These are phyloP conservation scores for Oreochromis niloticus DNA, from an alignment of 2,113 vertebrate genomes.

Conservation along the genomic window DNA sequence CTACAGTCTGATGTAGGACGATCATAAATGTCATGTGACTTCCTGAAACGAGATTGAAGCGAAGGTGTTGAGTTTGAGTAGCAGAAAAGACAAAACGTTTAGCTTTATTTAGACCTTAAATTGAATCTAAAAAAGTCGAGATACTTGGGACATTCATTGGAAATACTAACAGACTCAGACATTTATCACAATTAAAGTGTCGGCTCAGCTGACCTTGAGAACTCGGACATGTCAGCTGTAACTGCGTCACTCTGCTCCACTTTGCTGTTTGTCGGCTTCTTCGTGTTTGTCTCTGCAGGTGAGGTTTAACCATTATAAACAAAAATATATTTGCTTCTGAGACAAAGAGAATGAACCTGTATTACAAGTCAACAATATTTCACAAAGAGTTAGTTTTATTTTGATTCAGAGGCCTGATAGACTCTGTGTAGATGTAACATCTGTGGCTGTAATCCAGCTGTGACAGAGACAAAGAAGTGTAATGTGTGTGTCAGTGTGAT, in stretches of 20 bases:
- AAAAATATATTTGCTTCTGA: not conserved
- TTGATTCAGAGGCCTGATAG: too few species aligned
- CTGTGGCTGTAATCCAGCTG: too few species aligned
- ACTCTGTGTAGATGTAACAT: too few species aligned
- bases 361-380: too few species aligned
- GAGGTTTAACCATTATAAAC: not conserved
- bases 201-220: not conserved
- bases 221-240: accelerated
- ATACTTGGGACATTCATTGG: not conserved
- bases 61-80: too few species aligned
- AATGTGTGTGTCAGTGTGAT: too few species aligned
- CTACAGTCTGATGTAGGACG: too few species aligned
- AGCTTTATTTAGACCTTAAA: not conserved
- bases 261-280: not conserved
- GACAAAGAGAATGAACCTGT: too few species aligned
- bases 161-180: not conserved
- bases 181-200: not conserved
- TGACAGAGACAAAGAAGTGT: too few species aligned
- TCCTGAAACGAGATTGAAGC: too few species aligned
- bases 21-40: too few species aligned
- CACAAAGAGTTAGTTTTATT: too few species aligned
- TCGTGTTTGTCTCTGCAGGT: not conserved
- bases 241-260: accelerated
- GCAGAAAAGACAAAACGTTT: not conserved
- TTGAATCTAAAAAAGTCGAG: not conserved